Evolutionary conservation across 2,797 vertebrate species (phyloP).

Genomic region (Hemibagrus guttatus): DNA sequence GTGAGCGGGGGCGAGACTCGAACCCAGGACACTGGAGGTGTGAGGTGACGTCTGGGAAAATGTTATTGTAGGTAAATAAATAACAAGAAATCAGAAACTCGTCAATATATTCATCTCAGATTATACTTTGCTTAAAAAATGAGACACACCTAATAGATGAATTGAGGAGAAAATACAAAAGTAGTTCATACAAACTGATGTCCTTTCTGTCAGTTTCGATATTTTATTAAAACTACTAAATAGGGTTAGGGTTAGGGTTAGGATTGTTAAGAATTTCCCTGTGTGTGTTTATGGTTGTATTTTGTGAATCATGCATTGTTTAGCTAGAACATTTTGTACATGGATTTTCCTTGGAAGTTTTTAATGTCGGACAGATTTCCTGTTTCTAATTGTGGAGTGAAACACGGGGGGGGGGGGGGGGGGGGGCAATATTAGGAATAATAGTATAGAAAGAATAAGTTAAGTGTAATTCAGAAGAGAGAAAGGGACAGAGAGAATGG

Average conservation of each 20-base stretch:
- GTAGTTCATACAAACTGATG: background rate
- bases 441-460: background rate
- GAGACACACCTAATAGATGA: background rate
- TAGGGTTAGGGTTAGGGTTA: no score
- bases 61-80: background rate
- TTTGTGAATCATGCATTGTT: background rate
- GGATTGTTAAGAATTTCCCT: background rate
- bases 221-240: background rate
- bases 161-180: background rate
- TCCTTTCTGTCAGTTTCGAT: background rate
- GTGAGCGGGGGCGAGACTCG: no score
- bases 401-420: no score
- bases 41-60: no score
- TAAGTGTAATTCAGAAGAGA: constrained; percentile 18
- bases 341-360: background rate
- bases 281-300: background rate
- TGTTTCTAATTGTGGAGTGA: background rate
- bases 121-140: background rate
- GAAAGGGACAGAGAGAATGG: constrained; percentile 35
- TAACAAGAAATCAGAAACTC: background rate
- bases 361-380: background rate
- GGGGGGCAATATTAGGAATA: background rate
- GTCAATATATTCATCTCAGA: background rate
- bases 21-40: no score
- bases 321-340: background rate